Evolutionary conservation across 2,113 vertebrate species (phyloP).

Genomic region (Lanius collurio): DNA sequence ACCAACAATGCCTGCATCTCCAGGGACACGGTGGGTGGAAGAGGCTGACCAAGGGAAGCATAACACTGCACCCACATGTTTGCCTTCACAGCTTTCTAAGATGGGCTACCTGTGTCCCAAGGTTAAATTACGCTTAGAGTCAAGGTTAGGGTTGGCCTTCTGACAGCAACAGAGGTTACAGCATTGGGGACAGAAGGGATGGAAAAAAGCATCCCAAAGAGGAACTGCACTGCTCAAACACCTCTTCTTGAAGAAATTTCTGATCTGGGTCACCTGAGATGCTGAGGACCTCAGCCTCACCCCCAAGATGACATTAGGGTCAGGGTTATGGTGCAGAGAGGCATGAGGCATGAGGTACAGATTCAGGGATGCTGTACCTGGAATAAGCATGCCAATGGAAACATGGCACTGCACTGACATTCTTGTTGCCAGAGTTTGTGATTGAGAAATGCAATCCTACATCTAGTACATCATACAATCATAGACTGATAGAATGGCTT

Average conservation of each 20-base stretch:
- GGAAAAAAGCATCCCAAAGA: background rate
- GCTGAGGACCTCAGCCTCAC: background rate
- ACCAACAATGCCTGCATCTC: background rate
- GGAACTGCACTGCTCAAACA: background rate
- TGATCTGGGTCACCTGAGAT: background rate
- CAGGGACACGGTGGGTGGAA: background rate
- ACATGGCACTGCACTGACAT: rapidly evolving
- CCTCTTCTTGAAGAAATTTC: background rate
- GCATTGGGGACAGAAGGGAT: background rate
- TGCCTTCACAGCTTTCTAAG: background rate
- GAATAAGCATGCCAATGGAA: background rate
- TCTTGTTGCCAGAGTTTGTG: background rate
- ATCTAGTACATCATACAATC: background rate
- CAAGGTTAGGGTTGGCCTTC: background rate
- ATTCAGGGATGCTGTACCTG: background rate
- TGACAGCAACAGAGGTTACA: background rate
- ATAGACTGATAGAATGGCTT: background rate
- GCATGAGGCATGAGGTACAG: too few species aligned
- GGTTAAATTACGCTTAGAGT: background rate
- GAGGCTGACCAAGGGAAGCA: background rate
- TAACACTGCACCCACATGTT: background rate
- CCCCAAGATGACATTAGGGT: background rate
- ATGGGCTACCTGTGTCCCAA: too few species aligned
- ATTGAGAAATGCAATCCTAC: background rate
- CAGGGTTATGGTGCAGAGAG: background rate